phyloP scores from a whole-genome alignment of 2,797 vertebrate genomes.

The Chelon labrosus region DNA sequence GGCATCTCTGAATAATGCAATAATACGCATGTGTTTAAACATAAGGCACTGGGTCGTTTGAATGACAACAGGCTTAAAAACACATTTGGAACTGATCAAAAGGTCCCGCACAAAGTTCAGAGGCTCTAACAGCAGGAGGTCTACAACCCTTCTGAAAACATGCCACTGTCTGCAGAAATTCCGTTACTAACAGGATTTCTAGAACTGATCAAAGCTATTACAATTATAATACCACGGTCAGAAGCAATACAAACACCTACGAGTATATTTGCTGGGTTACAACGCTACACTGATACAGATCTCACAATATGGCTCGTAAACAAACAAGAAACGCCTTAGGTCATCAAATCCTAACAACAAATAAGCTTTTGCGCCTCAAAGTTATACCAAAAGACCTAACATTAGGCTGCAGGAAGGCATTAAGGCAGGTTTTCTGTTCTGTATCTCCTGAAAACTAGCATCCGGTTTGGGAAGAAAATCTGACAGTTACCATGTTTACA shows the following conservation, averaged over 20 bases:
- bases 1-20: neutral
- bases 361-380: too few relatives aligned
- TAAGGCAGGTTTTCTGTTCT: too few relatives aligned
- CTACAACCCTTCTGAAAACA: neutral
- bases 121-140: neutral
- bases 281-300: too few relatives aligned
- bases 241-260: neutral
- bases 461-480: neutral
- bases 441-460: neutral
- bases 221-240: too few relatives aligned
- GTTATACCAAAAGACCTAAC: too few relatives aligned
- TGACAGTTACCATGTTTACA: slow-evolving; percentile 32
- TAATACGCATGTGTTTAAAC: neutral
- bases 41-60: neutral
- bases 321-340: too few relatives aligned
- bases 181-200: neutral
- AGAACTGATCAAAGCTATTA: too few relatives aligned
- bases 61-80: neutral
- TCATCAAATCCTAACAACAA: too few relatives aligned
- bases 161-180: neutral
- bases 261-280: too few relatives aligned
- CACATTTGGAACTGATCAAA: neutral
- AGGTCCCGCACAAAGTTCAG: neutral
- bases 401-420: too few relatives aligned
- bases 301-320: too few relatives aligned